A percentile compares a stretch with the other conserved stretches of the same genome.
These are phyloP conservation scores for Aphrophora alni DNA, from an alignment of 2,888 invertebrate genomes.

Conservation along the genomic window DNA sequence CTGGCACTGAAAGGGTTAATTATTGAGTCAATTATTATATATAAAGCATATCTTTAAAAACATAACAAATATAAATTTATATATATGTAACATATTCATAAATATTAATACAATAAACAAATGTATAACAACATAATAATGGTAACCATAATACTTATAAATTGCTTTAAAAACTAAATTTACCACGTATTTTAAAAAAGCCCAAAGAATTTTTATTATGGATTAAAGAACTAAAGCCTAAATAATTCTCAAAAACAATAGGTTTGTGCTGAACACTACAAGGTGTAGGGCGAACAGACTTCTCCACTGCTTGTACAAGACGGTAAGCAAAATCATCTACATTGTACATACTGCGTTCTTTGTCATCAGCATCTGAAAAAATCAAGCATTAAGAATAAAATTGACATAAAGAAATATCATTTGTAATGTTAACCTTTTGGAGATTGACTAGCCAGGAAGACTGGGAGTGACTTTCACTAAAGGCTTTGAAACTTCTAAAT, in stretches of 20 bases:
- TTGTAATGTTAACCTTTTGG: constrained; percentile 49
- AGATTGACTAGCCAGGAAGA: no score
- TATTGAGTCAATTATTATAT: not conserved
- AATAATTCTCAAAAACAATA: constrained; percentile 80
- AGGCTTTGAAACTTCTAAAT: no score
- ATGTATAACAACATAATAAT: not conserved
- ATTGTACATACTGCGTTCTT: constrained; percentile 61
- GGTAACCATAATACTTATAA: not conserved
- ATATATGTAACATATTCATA: no score
- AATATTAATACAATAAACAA: not conserved
- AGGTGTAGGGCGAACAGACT: constrained; percentile 54
- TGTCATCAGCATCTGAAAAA: constrained; percentile 51
- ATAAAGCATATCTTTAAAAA: not conserved
- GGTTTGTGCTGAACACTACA: constrained; percentile 69
- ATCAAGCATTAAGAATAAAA: constrained; percentile 34
- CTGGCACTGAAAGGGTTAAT: no score
- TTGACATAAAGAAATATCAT: constrained; percentile 49
- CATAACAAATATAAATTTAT: not conserved
- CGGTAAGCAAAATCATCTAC: constrained; percentile 67
- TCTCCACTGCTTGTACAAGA: constrained; percentile 63
- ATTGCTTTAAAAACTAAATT: constrained; percentile 76
- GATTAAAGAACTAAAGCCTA: constrained; percentile 77
- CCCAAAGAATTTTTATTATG: constrained; percentile 85
- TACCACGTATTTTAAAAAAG: constrained; percentile 86
- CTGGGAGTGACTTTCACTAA: not conserved